These are phyloP conservation scores for Myanophis thanlyinensis DNA, from an alignment of 2,113 vertebrate species.

Conservation along the genomic window DNA sequence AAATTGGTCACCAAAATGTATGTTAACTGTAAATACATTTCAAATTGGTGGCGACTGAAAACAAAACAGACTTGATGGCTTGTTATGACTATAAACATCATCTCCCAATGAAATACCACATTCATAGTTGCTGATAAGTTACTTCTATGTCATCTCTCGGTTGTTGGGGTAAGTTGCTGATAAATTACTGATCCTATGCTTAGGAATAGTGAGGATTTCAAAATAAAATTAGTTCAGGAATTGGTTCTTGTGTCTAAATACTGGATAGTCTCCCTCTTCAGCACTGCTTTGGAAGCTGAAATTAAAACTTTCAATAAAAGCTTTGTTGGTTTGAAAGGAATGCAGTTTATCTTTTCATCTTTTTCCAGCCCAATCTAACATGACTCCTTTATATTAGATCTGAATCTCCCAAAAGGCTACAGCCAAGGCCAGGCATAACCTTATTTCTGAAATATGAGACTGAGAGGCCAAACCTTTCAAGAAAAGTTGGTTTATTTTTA, in stretches of 20 bases:
- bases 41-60: not conserved
- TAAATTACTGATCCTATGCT: not conserved
- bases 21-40: not conserved
- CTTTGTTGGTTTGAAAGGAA: constrained; percentile 52
- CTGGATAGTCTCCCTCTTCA: constrained; percentile 10
- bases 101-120: not conserved
- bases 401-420: constrained; percentile 57
- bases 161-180: not conserved
- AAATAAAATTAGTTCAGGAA: not conserved
- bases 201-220: constrained; percentile 16
- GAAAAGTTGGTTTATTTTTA: constrained; percentile 58
- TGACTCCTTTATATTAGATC: constrained; percentile 55
- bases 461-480: constrained; percentile 47
- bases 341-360: constrained; percentile 54
- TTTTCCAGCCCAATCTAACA: constrained; percentile 41
- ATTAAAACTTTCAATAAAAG: constrained; percentile 49
- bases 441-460: constrained; percentile 59
- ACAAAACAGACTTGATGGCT: not conserved
- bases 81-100: not conserved
- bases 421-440: constrained; percentile 43
- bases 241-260: constrained; percentile 19
- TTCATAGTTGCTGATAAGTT: not conserved
- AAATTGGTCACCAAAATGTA: not conserved
- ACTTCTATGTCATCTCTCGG: not conserved
- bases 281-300: constrained; percentile 43